Conservation (phyloP, 1,140 invertebrate species). For the Drosophila santomea region DNA sequence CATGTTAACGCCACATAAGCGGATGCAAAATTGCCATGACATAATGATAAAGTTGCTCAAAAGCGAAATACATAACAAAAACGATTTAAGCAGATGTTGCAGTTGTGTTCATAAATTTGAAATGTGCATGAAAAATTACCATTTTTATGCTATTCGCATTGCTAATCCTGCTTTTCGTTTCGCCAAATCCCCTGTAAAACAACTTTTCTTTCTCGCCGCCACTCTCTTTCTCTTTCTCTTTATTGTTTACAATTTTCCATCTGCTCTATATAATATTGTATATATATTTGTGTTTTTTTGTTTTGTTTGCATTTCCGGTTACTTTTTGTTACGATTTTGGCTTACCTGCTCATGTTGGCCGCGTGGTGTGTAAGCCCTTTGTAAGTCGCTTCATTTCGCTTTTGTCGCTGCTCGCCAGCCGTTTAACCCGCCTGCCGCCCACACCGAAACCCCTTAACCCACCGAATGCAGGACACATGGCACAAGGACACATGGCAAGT, state of each 20-base stretch:
- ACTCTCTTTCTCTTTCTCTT: no score
- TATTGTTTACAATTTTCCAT: slow-evolving; percentile 10
- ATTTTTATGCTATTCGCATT: not conserved
- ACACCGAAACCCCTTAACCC: not conserved
- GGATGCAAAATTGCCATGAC: not conserved
- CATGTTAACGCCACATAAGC: not conserved
- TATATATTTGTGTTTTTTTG: slow-evolving; percentile 2
- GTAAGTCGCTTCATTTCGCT: slow-evolving; percentile 35
- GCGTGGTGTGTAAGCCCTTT: slow-evolving; percentile 37
- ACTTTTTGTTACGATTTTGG: slow-evolving; percentile 40
- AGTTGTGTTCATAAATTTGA: slow-evolving; percentile 28
- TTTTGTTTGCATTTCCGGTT: slow-evolving; percentile 6
- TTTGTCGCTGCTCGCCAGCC: slow-evolving; percentile 19
- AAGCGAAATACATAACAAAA: not conserved
- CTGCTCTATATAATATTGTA: not conserved
- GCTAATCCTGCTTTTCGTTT: slow-evolving; percentile 15
- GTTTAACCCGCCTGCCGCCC: slow-evolving; percentile 7
- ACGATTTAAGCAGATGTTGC: slow-evolving; percentile 25
- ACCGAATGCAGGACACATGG: slow-evolving; percentile 36
- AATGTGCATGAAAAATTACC: slow-evolving; percentile 6
- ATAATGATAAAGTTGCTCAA: not conserved
- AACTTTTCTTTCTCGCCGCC: slow-evolving; percentile 13
- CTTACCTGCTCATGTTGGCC: slow-evolving; percentile 17
- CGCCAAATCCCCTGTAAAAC: slow-evolving; percentile 38
- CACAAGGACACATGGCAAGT: slow-evolving; percentile 40